Percentiles rank a stretch among this genome's conserved stretches.
phyloP scores from a whole-genome alignment of 2,797 vertebrate species.

The Cossypha heuglini region DNA sequence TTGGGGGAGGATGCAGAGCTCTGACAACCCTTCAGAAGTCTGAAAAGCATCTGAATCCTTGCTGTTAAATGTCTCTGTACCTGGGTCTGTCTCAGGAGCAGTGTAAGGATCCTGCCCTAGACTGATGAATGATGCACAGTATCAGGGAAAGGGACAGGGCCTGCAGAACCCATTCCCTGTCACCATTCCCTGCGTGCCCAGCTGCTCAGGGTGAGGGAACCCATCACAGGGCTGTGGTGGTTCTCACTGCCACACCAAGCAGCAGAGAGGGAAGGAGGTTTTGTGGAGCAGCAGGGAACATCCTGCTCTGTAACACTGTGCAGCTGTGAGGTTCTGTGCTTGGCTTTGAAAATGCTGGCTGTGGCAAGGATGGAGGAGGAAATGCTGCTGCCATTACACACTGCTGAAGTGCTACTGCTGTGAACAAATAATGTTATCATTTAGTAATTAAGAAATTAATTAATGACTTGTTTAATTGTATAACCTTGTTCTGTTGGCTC shows the following conservation, averaged over 20 bases:
- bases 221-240: neutral
- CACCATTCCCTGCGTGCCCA: neutral
- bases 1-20: neutral
- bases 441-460: slow-evolving; percentile 44
- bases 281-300: neutral
- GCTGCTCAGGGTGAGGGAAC: neutral
- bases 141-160: too few relatives aligned
- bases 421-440: slow-evolving; percentile 3
- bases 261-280: neutral
- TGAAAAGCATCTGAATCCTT: neutral
- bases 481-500: slow-evolving; percentile 11
- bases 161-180: neutral
- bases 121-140: neutral
- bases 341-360: neutral
- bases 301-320: rapidly evolving
- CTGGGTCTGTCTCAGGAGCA: neutral
- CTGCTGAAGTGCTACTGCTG: neutral
- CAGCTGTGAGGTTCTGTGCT: neutral
- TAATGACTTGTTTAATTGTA: slow-evolving; percentile 24
- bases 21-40: neutral
- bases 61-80: neutral
- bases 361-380: neutral
- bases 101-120: neutral
- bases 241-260: neutral
- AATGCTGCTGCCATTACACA: neutral